phyloP scores from a whole-genome alignment of 2,113 vertebrate species.

The Myrmecophaga tridactyla region DNA sequence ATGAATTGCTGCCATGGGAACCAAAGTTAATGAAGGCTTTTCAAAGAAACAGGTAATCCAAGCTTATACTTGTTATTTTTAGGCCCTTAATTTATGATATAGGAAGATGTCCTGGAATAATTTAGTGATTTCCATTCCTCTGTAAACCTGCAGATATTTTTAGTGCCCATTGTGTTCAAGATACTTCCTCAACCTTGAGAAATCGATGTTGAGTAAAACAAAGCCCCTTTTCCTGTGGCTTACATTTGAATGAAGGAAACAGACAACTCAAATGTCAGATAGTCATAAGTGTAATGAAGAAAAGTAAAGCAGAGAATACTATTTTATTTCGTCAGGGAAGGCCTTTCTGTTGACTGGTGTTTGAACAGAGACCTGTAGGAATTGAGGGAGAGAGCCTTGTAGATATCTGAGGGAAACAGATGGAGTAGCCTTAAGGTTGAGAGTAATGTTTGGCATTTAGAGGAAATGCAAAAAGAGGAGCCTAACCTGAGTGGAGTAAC shows the following conservation, averaged over 20 bases:
- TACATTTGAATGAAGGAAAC: slow-evolving; percentile 26
- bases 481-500: background rate
- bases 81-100: background rate
- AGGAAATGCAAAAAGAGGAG: background rate
- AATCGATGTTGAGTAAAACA: slow-evolving; percentile 2
- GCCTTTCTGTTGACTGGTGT: background rate
- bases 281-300: background rate
- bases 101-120: slow-evolving; percentile 24
- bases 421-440: background rate
- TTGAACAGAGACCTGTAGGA: background rate
- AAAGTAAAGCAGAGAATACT: background rate
- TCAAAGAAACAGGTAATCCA: slow-evolving; percentile 95
- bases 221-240: background rate
- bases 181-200: background rate
- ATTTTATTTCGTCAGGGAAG: background rate
- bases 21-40: slow-evolving; percentile 96
- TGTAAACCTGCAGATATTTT: slow-evolving; percentile 15
- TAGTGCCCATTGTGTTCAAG: background rate
- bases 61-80: slow-evolving; percentile 47
- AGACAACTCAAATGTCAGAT: background rate
- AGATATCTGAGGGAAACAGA: background rate
- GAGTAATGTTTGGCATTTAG: background rate
- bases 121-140: background rate
- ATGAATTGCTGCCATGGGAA: slow-evolving; percentile 98
- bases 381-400: background rate